phyloP scores from a whole-genome alignment of 2,113 vertebrate species.

The Capra hircus region DNA sequence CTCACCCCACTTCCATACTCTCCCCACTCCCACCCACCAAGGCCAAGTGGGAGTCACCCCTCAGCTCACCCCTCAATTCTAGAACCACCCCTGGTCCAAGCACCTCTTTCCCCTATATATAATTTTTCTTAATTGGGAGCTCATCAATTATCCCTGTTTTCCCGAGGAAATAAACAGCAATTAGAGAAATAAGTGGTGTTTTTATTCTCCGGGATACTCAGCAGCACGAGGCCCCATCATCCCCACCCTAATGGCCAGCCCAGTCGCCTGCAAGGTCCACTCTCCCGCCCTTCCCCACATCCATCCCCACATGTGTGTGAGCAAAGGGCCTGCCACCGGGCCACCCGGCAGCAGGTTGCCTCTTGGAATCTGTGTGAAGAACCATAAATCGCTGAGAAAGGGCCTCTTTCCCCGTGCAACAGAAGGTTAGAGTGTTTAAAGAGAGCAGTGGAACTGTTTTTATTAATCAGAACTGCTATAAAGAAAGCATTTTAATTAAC shows the following conservation, averaged over 20 bases:
- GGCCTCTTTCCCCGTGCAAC: slow-evolving; percentile 69
- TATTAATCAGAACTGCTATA: slow-evolving; percentile 83
- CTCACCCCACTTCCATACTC: neutral
- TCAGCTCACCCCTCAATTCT: neutral
- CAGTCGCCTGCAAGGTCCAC: neutral
- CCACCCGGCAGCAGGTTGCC: slow-evolving; percentile 62
- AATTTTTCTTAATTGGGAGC: slow-evolving; percentile 75
- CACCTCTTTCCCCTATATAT: slow-evolving; percentile 36
- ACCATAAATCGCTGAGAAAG: slow-evolving; percentile 75
- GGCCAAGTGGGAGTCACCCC: neutral
- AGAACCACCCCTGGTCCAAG: neutral
- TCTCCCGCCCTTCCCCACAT: neutral
- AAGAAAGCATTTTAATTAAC: slow-evolving; percentile 85
- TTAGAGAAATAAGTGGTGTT: slow-evolving; percentile 72
- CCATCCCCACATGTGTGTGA: neutral
- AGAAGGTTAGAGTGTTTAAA: slow-evolving; percentile 81
- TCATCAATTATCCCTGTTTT: slow-evolving; percentile 76
- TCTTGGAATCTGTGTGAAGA: slow-evolving; percentile 66
- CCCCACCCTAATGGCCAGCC: neutral
- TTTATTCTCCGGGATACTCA: slow-evolving; percentile 65
- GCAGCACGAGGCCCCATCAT: neutral
- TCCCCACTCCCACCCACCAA: no score
- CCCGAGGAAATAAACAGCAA: slow-evolving; percentile 79
- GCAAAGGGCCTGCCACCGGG: neutral
- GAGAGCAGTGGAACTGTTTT: slow-evolving; percentile 80